Evolutionary conservation across 1,140 invertebrate species (phyloP).

Genomic region (Orchesella cincta): DNA sequence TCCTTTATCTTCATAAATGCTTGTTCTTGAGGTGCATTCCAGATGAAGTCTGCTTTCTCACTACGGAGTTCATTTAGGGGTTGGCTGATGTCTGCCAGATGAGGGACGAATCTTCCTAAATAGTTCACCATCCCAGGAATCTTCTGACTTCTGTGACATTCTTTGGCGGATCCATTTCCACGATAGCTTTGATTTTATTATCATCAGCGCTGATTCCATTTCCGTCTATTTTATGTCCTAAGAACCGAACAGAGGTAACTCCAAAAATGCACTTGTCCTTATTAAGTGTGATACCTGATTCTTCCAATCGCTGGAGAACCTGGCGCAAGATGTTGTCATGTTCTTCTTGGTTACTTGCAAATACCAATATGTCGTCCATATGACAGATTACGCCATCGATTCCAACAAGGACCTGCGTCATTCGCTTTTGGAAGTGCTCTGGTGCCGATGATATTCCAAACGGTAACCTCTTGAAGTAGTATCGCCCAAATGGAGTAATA

Average conservation of each 20-base stretch:
- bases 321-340: constrained; percentile 50
- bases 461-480: constrained; percentile 52
- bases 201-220: constrained; percentile 55
- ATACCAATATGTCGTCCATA: constrained; percentile 54
- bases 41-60: constrained; percentile 50
- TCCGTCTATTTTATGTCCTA: constrained; percentile 55
- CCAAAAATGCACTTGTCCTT: constrained; percentile 55
- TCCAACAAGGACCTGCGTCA: constrained; percentile 47
- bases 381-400: constrained; percentile 47
- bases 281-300: constrained; percentile 29
- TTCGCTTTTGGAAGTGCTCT: constrained; percentile 50
- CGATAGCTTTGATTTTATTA: constrained; percentile 53
- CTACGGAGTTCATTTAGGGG: constrained; percentile 52
- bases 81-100: constrained; percentile 48
- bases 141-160: constrained; percentile 49
- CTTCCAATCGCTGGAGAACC: constrained; percentile 43
- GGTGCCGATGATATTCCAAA: constrained; percentile 52
- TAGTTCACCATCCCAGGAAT: constrained; percentile 54
- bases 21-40: constrained; percentile 51
- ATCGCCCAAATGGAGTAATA: constrained; percentile 54
- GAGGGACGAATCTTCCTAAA: constrained; percentile 54
- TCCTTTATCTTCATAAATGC: constrained; percentile 48
- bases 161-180: constrained; percentile 47
- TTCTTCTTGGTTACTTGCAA: constrained; percentile 28
- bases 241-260: constrained; percentile 50